Evolutionary conservation across 2,888 invertebrate genomes (phyloP).

Genomic region (Lysandra coridon): DNA sequence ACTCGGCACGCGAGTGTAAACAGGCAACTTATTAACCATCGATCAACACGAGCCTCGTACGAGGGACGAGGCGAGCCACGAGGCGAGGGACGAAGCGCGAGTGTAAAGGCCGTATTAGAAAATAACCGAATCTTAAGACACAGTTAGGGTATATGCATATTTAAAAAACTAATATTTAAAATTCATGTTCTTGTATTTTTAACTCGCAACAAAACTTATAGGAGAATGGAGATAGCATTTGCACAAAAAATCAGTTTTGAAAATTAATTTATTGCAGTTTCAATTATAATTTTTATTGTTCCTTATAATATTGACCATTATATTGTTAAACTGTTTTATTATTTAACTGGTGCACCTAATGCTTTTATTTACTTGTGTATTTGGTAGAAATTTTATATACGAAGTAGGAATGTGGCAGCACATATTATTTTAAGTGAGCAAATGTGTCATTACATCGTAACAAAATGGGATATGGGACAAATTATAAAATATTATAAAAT

Average conservation of each 20-base stretch:
- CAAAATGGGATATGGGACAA: neutral
- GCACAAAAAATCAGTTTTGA: neutral
- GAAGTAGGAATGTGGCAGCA: neutral
- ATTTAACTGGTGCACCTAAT: neutral
- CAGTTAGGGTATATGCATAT: neutral
- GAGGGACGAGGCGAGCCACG: no score
- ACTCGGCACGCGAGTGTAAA: no score
- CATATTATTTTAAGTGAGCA: neutral
- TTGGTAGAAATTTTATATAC: neutral
- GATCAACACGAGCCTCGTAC: no score
- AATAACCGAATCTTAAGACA: neutral
- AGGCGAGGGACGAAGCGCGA: no score
- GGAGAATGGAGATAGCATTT: neutral
- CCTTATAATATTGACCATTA: neutral
- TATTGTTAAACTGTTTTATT: neutral
- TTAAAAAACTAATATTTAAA: neutral
- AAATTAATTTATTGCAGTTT: neutral
- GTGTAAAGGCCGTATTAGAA: no score
- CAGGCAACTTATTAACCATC: no score
- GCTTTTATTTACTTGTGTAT: constrained; percentile 5
- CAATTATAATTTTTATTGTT: neutral
- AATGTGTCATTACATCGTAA: neutral
- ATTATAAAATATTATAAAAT: neutral
- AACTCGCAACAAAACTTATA: neutral
- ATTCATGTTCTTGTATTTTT: neutral